These are phyloP conservation scores for Melanocharis versteri DNA, from an alignment of 2,113 vertebrate genomes.

Conservation along the genomic window DNA sequence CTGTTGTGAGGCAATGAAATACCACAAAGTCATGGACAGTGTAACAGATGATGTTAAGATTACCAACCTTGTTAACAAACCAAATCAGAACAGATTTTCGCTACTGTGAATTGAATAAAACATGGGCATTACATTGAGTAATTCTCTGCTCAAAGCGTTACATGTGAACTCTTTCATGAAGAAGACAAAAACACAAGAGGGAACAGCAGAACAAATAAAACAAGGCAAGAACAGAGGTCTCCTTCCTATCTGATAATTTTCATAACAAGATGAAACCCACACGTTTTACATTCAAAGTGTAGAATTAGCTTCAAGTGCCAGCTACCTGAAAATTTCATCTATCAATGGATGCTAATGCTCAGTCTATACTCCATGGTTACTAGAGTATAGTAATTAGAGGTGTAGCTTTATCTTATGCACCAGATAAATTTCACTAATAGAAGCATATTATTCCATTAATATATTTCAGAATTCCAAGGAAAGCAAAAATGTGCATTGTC, in stretches of 20 bases:
- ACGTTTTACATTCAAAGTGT: neutral
- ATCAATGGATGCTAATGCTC: neutral
- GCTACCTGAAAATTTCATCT: neutral
- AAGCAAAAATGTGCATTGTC: neutral
- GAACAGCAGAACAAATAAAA: neutral
- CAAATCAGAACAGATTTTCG: neutral
- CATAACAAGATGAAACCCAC: neutral
- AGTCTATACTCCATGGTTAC: neutral
- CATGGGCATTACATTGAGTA: neutral
- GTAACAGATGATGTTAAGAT: neutral
- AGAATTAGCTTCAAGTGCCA: neutral
- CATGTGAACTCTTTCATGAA: neutral
- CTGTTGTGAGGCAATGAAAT: neutral
- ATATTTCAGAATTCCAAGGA: neutral
- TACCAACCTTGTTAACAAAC: neutral
- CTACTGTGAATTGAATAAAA: neutral
- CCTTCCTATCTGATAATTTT: neutral
- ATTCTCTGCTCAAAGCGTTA: neutral
- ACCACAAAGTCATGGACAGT: neutral
- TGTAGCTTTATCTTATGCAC: neutral
- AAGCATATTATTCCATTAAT: neutral
- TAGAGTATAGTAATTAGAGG: neutral
- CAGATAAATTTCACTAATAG: neutral
- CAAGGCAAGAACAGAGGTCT: neutral
- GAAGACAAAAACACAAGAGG: neutral